Base-by-base conservation (phyloP, 2,797 vertebrate genomes). In the Gephyroberyx darwinii region DNA sequence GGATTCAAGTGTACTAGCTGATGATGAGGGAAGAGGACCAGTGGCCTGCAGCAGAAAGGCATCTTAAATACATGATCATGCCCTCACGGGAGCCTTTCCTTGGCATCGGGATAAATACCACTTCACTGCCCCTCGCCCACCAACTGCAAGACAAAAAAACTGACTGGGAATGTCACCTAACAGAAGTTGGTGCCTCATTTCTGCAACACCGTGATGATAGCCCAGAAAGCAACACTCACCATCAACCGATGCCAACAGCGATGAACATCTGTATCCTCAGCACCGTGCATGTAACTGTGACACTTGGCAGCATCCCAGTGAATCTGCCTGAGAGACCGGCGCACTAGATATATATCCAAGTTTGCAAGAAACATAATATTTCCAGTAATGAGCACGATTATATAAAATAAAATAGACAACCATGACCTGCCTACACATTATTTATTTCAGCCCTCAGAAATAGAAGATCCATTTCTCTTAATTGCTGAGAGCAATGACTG, bases 331-430 rank as follows among this genome's bases (percentile, higher is more conserved):
- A 58, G 63, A 74, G 50, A 73, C 48, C 19, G 12, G 48, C 31
- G 69, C 16, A 52, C 19, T 10, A 2, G 14, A 74, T n/a, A 59
- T 50, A 10, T 17, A 30, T 17, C 39, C n/a, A 31, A 60, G 22
- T 75, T 68, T 65, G 22, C 45, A 66, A 78, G 16, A 78, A 47
- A 30, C 51, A 50, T 62, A 78, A 63, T 62, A 65, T 65, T 74
- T 17, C 53, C 31, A 53, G 74, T 80, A 83, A 85, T 80, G 62
- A 84, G 71, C 51, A 66, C 59, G 51, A 50, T 51, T 73, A 50
- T 26, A 62, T 60, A 33, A 52, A 71, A 17, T 33, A 5, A 5
- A 54, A 69, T 64, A 54, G 39, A 57, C 67, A 54, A 61, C 19
- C 31, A 69, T 48, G 39, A 58, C 1, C 57, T 73, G 65, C 71